phyloP scores from a whole-genome alignment of 2,888 invertebrate species.

The Drosophila cognata region DNA sequence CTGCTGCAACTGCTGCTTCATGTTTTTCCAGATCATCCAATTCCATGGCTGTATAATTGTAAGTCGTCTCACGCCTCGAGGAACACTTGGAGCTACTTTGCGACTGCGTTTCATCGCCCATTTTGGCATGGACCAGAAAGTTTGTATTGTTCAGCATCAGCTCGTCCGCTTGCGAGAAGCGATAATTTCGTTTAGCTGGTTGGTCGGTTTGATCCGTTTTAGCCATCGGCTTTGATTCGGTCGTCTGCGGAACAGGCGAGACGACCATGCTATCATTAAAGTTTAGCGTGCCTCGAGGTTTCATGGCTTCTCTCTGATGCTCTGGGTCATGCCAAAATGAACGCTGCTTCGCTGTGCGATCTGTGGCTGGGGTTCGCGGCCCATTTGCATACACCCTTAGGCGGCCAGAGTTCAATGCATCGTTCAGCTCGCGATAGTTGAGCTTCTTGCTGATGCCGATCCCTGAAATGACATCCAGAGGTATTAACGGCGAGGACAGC shows the following conservation, averaged over 20 bases:
- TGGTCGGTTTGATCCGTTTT: constrained; percentile 1
- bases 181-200: constrained; percentile 37
- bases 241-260: constrained; percentile 41
- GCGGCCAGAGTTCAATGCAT: constrained; percentile 73
- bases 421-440: constrained; percentile 73
- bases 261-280: constrained; percentile 58
- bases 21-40: constrained; percentile 51
- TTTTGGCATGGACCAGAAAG: constrained; percentile 67
- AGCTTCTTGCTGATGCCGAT: constrained; percentile 53
- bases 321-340: constrained; percentile 34
- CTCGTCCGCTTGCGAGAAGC: constrained; percentile 72
- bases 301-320: constrained; percentile 22
- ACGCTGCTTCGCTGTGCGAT: constrained; percentile 29
- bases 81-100: constrained; percentile 60
- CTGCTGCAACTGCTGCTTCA: constrained; percentile 34
- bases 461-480: constrained; percentile 59
- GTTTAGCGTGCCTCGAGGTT: constrained; percentile 49
- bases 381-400: constrained; percentile 69
- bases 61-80: constrained; percentile 56
- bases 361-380: constrained; percentile 56
- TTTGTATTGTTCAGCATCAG: constrained; percentile 72
- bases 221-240: background rate
- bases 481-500: constrained; percentile 60
- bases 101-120: constrained; percentile 72
- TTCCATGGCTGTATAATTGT: constrained; percentile 50